These are phyloP conservation scores for Poecilia picta DNA, from an alignment of 2,797 vertebrate genomes.

Conservation along the genomic window DNA sequence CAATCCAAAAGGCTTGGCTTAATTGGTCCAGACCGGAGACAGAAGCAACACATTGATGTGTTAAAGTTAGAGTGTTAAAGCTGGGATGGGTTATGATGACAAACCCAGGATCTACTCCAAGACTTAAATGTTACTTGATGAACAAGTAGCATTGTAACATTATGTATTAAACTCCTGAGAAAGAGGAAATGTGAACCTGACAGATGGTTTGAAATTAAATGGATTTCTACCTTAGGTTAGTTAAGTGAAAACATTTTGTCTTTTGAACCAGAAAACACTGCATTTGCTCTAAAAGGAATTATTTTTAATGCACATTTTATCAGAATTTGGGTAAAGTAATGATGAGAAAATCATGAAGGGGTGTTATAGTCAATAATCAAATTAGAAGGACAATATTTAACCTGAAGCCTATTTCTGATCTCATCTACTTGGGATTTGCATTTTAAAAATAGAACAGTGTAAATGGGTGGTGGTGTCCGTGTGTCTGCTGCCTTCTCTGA, in stretches of 20 bases:
- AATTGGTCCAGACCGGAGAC: constrained; percentile 27
- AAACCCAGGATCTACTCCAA: not conserved
- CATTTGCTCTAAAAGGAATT: too few relatives aligned
- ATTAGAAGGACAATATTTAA: not conserved
- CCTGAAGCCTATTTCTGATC: not conserved
- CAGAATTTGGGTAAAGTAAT: not conserved
- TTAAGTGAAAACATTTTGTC: not conserved
- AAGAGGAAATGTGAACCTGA: not conserved
- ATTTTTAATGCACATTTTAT: not conserved
- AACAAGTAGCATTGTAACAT: not conserved
- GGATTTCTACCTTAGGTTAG: not conserved
- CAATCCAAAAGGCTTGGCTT: constrained; percentile 46
- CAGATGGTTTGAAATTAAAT: not conserved
- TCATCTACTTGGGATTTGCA: not conserved
- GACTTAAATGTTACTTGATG: not conserved
- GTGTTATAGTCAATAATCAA: not conserved
- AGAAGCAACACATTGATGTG: constrained; percentile 4
- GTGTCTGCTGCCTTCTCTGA: too few relatives aligned
- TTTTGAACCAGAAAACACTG: not conserved
- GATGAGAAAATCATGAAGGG: not conserved
- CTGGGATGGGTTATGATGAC: constrained; percentile 1
- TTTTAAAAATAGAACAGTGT: not conserved
- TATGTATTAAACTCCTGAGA: not conserved
- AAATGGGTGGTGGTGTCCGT: too few relatives aligned
- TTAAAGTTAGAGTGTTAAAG: constrained; percentile 11